These are phyloP conservation scores for Acestrorhynchus altus DNA, from an alignment of 2,797 vertebrate species.

Conservation along the genomic window DNA sequence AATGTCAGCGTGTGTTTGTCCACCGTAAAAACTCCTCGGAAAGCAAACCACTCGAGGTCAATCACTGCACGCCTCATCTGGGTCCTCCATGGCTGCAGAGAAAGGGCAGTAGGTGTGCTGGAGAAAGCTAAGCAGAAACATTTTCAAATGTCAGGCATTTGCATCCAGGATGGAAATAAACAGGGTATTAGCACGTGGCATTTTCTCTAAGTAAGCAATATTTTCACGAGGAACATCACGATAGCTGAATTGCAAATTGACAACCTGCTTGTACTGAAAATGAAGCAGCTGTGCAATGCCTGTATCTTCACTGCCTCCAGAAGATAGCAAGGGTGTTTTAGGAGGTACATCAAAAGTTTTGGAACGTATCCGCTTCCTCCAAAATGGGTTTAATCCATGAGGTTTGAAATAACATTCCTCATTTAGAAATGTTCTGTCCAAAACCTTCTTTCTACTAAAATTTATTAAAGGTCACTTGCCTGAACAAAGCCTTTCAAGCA, in stretches of 20 bases:
- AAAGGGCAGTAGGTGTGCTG: constrained; percentile 22
- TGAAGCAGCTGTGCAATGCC: not conserved
- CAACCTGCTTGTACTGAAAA: not conserved
- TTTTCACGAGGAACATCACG: constrained; percentile 1
- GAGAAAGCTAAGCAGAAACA: constrained; percentile 14
- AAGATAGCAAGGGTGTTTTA: not conserved
- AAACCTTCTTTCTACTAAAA: no score
- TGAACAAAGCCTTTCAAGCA: no score
- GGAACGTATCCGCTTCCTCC: not conserved
- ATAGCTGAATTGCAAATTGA: not conserved
- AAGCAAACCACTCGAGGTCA: not conserved
- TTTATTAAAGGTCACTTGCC: no score
- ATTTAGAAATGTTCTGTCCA: no score
- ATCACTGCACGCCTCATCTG: not conserved
- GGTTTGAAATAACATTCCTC: no score
- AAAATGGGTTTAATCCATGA: not conserved
- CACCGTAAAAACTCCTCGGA: constrained; percentile 12
- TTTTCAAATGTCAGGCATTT: constrained; percentile 31
- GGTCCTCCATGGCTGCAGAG: not conserved
- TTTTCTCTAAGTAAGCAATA: constrained; percentile 18
- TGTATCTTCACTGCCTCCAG: not conserved
- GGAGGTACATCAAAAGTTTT: not conserved
- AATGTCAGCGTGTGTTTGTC: constrained; percentile 21
- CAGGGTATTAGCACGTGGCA: constrained; percentile 7
- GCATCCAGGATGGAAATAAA: not conserved